Base-by-base conservation (phyloP, 2,888 invertebrate genomes). In the Orthonychiurus folsomi region DNA sequence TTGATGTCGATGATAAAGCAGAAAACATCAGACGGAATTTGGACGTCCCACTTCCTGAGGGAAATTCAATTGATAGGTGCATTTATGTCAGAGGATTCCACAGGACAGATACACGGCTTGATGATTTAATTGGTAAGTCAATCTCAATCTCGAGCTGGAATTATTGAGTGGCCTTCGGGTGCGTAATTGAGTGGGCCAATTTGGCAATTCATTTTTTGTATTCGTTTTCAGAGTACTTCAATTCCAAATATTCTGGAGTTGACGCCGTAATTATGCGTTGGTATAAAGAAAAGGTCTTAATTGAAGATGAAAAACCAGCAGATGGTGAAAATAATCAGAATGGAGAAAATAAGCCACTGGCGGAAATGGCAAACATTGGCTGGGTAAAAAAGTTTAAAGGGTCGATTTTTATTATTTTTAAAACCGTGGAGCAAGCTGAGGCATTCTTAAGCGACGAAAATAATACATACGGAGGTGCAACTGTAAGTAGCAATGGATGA, bases 41-140 rank as follows among this genome's bases (percentile, higher is more conserved):
- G 0, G 84, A 86, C 3, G 80, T 84, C 70, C 88, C 89, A 0
- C 74, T 94, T 18, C 95, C 95, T 0, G 89, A 89, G 74, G 85
- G 87, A 75, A 86, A 88, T 66, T 88, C 90, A 69, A 89, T 91
- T 67, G 79, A 81, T 2, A 83, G 90, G 61, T 89, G 93, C 1
- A 82, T 90, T 20, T 97, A 96, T 75, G 86, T 86, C 57, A 95
- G 95, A 81, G 90, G 90, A 3, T 92, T 92, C 74, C 85, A 88
- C 0, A 82, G 84, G 74, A 64, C 63, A 15, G 81, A 83, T 3
- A 77, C 79, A 0, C 80, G 82, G 5, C 79, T 93, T 28, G 87
- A 89, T 70, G 83, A 85, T 3, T 77, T 93, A 3, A 81, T 90
- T 59, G 83, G 70, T 71, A 63, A 60, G 27, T n/a, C n/a, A n/a